phyloP scores from a whole-genome alignment of 2,113 vertebrate species.

The Gasterosteus aculeatus region DNA sequence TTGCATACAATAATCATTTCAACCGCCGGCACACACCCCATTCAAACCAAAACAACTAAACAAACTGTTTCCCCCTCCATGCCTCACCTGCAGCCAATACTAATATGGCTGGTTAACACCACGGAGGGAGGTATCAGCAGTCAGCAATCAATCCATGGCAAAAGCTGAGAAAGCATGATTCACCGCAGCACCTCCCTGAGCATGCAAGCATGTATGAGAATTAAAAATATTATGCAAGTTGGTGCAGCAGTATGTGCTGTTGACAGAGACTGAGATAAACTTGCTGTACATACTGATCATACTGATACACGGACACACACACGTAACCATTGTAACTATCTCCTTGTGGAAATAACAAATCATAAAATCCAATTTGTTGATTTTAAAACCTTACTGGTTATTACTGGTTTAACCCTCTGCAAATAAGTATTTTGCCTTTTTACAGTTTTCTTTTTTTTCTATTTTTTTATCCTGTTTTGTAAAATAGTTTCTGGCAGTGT shows the following conservation, averaged over 20 bases:
- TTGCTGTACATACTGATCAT: background rate
- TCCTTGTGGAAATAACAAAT: constrained; percentile 4
- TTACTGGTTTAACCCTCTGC: constrained; percentile 20
- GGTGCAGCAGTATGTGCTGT: background rate
- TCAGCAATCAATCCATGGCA: background rate
- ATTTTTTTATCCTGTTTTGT: constrained; percentile 34
- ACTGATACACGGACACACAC: background rate
- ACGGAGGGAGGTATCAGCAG: background rate
- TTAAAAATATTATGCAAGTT: background rate
- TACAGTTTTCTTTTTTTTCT: constrained; percentile 14
- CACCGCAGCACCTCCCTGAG: background rate
- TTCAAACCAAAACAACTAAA: background rate
- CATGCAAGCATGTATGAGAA: background rate
- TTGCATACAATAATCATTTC: constrained; percentile 26
- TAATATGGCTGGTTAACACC: background rate
- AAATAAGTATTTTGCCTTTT: background rate
- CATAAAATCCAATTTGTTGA: constrained; percentile 7
- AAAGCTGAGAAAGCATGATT: background rate
- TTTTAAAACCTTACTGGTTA: constrained; percentile 13
- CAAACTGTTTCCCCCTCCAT: background rate
- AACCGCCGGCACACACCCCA: background rate
- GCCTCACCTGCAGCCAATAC: background rate
- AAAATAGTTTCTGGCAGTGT: constrained; percentile 48
- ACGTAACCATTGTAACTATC: background rate
- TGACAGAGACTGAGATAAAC: background rate